Evolutionary conservation across 2,113 vertebrate genomes (phyloP), one percentile per base, ranked within the genome.

Genomic region (Otis tarda): DNA sequence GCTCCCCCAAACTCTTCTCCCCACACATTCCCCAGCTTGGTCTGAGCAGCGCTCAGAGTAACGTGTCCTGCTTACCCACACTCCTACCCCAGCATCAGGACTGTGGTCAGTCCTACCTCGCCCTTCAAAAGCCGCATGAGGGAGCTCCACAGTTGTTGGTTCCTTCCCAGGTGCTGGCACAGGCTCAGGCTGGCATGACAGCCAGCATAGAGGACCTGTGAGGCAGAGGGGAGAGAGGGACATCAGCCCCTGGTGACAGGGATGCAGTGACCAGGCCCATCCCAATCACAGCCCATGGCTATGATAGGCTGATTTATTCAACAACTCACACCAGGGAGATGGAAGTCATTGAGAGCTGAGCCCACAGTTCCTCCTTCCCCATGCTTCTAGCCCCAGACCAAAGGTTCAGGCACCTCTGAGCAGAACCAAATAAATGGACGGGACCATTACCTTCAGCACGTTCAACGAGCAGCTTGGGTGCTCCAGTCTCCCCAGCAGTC

Each of bases 161-260:
- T 95, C 21, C 52, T 95, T 64, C 89, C 97, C 35, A 98, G 83
- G 33, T 89, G 83, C 61, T 70, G 87, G 87, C 98, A 98, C 43
- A 98, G 69, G 41, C 22, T 85, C 0, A 60, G 96, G 57, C 81
- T 98, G 52, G 96, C 92, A 9, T 97, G 97, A 63, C 98, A 98
- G 80, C 96, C 97, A 77, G 98, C 93, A 0, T 98, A 98, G 47
- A 98, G 94, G 45, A 98, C 93, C 98, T 98, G 75, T 3, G 3
- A 76, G 33, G 56, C 64, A 94, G 43, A 91, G 16, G 24, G 22
- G 21, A 67, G 18, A 89, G 27, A 69, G 61, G 50, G 28, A 37
- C 23, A 85, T 5, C 65, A 73, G 21, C 9, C 10, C 18, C 53
- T 52, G n/a, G 8, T 24, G 53, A 79, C 18, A 81, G 37, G 35